Evolutionary conservation across 2,113 vertebrate species (phyloP), one percentile per base, ranked within the genome.

Genomic region (Nycticryphes semicollaris): DNA sequence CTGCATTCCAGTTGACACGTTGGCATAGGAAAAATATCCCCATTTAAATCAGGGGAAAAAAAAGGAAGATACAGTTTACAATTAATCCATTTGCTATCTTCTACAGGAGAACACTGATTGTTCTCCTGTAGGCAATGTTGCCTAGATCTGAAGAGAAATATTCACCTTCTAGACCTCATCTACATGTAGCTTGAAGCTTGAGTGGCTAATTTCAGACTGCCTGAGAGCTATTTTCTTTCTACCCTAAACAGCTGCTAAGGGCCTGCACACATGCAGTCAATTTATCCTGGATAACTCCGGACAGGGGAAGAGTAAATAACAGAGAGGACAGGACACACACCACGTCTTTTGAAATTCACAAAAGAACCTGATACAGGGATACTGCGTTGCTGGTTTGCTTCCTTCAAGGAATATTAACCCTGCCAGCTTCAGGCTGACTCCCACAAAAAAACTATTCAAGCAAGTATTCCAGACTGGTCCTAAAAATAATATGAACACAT

Each of bases 401-500:
- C 63, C 78, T 45, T 45, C 63, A 66, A 80, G 54, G n/a, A 88
- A 41, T 39, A 96, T 24, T 70, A 91, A 76, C 53, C 76, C 27
- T 73, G 64, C 14, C 79, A 86, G 23, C 78, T 93, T 97, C 83
- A 70, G 78, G 67, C 72, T 69, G 47, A 95, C 59, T 80, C 63
- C 60, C 43, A 78, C 43, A 86, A 48, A 93, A 92, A 90, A n/a
- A n/a, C n/a, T n/a, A 86, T 51, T 62, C 67, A 70, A 81, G 54
- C 35, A 92, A 90, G 67, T 77, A 90, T 77, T 95, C n/a, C 41
- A 74, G 68, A 63, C 63, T 37, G 25, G 63, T 57, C 79, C 88
- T 95, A 95, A 92, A 96, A 96, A 94, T 94, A 94, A 76, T 77
- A 69, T 14, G 20, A 93, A 53, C 35, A 53, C 16, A 35, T 47